phyloP scores from a whole-genome alignment of 2,888 invertebrate species.

The Selenia dentaria region DNA sequence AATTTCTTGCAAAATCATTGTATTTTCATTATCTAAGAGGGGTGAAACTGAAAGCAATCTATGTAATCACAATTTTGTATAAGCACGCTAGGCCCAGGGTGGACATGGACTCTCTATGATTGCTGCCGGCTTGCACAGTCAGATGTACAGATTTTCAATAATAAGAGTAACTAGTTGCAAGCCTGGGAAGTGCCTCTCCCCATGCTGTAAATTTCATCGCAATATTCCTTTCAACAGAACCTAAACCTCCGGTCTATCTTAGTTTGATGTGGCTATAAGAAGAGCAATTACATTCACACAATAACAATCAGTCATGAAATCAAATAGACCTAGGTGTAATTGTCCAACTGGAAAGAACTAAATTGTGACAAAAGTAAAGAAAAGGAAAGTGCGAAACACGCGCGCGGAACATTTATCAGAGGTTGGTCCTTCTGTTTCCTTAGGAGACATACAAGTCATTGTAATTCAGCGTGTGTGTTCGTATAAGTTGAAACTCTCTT shows the following conservation, averaged over 20 bases:
- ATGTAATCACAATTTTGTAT: too few relatives aligned
- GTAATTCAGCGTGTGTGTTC: constrained; percentile 52
- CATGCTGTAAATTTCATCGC: too few relatives aligned
- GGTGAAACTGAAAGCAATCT: constrained; percentile 7
- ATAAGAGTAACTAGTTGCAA: too few relatives aligned
- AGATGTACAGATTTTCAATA: too few relatives aligned
- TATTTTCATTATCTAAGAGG: constrained; percentile 4
- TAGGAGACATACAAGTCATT: constrained; percentile 46
- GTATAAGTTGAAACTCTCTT: constrained; percentile 52
- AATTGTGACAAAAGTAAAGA: constrained; percentile 10
- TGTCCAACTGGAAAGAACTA: not conserved
- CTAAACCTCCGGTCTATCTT: too few relatives aligned
- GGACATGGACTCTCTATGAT: too few relatives aligned
- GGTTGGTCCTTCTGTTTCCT: constrained; percentile 28
- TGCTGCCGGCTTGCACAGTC: too few relatives aligned
- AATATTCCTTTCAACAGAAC: too few relatives aligned
- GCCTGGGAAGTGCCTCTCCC: too few relatives aligned
- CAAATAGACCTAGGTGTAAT: constrained; percentile 3
- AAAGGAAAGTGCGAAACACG: constrained; percentile 14
- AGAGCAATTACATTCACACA: constrained; percentile 16
- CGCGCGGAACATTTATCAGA: constrained; percentile 28
- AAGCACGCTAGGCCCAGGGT: too few relatives aligned
- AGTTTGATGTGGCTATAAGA: constrained; percentile 5
- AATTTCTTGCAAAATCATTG: constrained; percentile 3
- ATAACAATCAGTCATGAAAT: constrained; percentile 8